Base-by-base conservation (phyloP, 2,113 vertebrate genomes). In the Chamaea fasciata region DNA sequence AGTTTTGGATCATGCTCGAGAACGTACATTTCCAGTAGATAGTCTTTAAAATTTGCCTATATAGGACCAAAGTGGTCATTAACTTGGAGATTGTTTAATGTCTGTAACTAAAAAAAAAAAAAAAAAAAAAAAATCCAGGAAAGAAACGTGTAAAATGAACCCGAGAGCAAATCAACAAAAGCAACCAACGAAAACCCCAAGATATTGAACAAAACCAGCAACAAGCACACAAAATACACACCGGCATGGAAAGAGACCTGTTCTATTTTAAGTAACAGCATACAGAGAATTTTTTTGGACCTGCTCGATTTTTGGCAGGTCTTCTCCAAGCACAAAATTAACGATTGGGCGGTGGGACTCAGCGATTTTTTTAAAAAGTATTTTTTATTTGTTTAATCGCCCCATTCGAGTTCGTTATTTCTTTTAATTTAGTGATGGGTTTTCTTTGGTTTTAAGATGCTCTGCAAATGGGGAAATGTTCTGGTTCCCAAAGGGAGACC, bases 401-500 rank as follows among this genome's bases (percentile, higher is more conserved):
- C 3, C 0, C 35, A 26, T 80, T 90, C 2, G 7, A n/a, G 7
- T 31, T 11, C 13, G 28, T 77, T 57, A 10, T 49, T 33, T 56
- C 16, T 28, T 90, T 50, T 28, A 75, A 80, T 46, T 88, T 56
- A 69, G 6, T 11, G 13, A 28, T 26, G 14, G 35, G 11, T 16
- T 92, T 92, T 49, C 24, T 68, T 84, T 39, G 37, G 5, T 42
- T 87, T 70, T 68, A 57, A 39, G 52, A 62, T 93, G 70, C 30
- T 70, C 90, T 87, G 94, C 88, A 92, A 95, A 80, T 21, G 44
- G 56, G 64, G 81, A 86, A 96, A 91, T 60, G 60, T 88, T 49
- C 47, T 89, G 97, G 97, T 85, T 97, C 96, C 91, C 81, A 92
- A 93, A 97, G 87, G 91, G 93, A 95, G 83, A 64, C 89, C 77